phyloP scores from a whole-genome alignment of 30 jellyfish, hydroid and myxozoan species.

The Rhopilema esculentum region DNA sequence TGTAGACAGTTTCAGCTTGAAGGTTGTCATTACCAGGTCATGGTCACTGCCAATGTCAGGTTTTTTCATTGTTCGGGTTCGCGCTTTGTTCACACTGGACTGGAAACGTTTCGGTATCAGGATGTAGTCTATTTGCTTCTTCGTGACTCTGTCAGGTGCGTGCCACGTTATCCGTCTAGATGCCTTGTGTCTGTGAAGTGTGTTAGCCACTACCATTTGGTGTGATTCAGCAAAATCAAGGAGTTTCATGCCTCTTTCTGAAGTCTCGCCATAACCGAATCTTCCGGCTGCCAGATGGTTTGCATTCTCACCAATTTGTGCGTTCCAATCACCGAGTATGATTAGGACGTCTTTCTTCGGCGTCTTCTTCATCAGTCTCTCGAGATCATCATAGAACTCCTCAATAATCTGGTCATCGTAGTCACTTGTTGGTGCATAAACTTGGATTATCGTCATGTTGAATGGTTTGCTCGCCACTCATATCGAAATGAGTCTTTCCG shows the following conservation, averaged over 20 bases:
- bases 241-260: slow-evolving; percentile 29
- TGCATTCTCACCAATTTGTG: slow-evolving; percentile 16
- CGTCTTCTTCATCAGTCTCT: slow-evolving; percentile 23
- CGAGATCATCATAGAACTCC: slow-evolving; percentile 56
- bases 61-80: slow-evolving; percentile 28
- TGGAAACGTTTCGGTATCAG: slow-evolving; percentile 24
- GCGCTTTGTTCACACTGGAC: slow-evolving; percentile 50
- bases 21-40: slow-evolving; percentile 31
- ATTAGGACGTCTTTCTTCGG: slow-evolving; percentile 41
- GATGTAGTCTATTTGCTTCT: slow-evolving; percentile 56
- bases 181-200: slow-evolving; percentile 32
- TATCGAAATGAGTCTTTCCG: slow-evolving; percentile 50
- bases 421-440: slow-evolving; percentile 59
- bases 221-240: slow-evolving; percentile 14
- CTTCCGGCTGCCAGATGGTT: slow-evolving; percentile 12
- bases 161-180: slow-evolving; percentile 45
- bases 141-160: slow-evolving; percentile 33
- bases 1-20: slow-evolving; percentile 30
- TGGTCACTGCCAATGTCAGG: slow-evolving; percentile 69
- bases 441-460: slow-evolving; percentile 50
- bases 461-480: slow-evolving; percentile 49
- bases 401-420: slow-evolving; percentile 39
- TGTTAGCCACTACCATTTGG: slow-evolving; percentile 13
- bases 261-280: slow-evolving; percentile 13
- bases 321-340: slow-evolving; percentile 23